Percentiles rank a stretch among this genome's conserved stretches.
These are phyloP conservation scores for Axinella damicornis DNA, from an alignment of 37 sponge, comb jelly and placozoan species.

Conservation along the genomic window DNA sequence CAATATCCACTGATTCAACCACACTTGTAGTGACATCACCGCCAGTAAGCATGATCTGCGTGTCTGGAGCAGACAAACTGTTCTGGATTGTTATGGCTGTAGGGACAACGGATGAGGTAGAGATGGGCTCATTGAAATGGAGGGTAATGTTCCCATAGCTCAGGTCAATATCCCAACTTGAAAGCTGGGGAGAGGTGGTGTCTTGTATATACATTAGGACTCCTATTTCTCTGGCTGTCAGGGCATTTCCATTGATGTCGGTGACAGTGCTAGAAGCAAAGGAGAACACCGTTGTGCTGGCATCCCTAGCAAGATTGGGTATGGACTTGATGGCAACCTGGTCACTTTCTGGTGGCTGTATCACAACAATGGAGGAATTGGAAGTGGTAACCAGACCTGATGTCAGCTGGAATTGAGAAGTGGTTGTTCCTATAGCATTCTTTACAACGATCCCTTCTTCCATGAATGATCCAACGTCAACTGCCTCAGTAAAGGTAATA, in stretches of 20 bases:
- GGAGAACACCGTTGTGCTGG: conserved; percentile 30
- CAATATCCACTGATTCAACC: conserved; percentile 31
- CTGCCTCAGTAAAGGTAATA: conserved; percentile 58
- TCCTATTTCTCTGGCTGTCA: conserved; percentile 18
- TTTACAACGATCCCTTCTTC: conserved; percentile 38
- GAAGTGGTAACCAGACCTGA: conserved; percentile 57
- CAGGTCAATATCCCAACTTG: conserved; percentile 64
- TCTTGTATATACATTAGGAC: conserved; percentile 49
- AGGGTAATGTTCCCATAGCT: conserved; percentile 45
- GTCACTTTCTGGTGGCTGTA: conserved; percentile 61
- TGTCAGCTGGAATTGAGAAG: conserved; percentile 29
- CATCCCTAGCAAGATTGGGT: conserved; percentile 42
- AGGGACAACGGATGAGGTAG: conserved; percentile 6
- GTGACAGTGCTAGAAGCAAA: conserved; percentile 44
- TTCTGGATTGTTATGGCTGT: conserved; percentile 63
- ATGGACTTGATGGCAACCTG: conserved; percentile 77
- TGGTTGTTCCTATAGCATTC: conserved; percentile 9
- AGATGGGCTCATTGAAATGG: conserved; percentile 83
- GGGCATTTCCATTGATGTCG: conserved; percentile 64
- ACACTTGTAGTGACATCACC: conserved; percentile 42
- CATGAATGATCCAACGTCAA: conserved; percentile 52
- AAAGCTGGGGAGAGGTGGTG: conserved; percentile 61
- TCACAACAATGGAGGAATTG: conserved; percentile 53
- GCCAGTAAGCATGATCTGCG: conserved; percentile 28
- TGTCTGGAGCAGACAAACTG: background rate